Base-by-base conservation (phyloP, 2,888 invertebrate species). In the Synanthedon vespiformis region DNA sequence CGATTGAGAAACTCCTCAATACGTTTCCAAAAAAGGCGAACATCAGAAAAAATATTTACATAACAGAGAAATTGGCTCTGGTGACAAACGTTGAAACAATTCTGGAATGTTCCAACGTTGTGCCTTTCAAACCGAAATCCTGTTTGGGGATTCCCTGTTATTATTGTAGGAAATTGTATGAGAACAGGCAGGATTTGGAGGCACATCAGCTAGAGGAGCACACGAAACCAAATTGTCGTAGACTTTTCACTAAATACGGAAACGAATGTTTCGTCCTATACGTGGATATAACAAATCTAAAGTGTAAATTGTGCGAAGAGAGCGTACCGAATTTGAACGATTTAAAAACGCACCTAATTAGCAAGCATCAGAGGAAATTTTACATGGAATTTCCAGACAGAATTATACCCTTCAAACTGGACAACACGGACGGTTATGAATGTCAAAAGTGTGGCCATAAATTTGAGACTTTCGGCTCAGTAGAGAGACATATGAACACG, bases 71-170 rank as follows among this genome's bases (percentile, higher is more conserved):
- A 54, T 57, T 63, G 34, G 81, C 75, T 0, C 74, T 75, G 14
- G 67, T 81, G 0, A 54, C 64, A 0, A 85, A 85, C 55, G 71
- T 73, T 0, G 61, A 68, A 0, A 67, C 67, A 0, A 50, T 85
- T 4, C 54, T 85, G 10, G 71, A 75, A 58, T 60, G 66, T 52
- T 82, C 80, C 0, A 84, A 78, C 53, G 68, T 72, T 0, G 77
- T 76, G 0, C 80, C 80, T 0, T 85, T 85, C 57, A 73, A 73
- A 54, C 77, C 79, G 52, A 76, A 74, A 52, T 78, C 70, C 11
- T 55, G 78, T 1, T 58, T 62, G 0, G 84, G 85, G 0, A 77
- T 76, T 57, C 85, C 84, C 0, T 85, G 85, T 52, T 83, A 80
- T 59, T 85, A 77, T 55, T 85, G 85, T 57, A 63, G 77, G 13